Evolutionary conservation across 2,888 invertebrate genomes (phyloP).

Genomic region (Belgica antarctica): DNA sequence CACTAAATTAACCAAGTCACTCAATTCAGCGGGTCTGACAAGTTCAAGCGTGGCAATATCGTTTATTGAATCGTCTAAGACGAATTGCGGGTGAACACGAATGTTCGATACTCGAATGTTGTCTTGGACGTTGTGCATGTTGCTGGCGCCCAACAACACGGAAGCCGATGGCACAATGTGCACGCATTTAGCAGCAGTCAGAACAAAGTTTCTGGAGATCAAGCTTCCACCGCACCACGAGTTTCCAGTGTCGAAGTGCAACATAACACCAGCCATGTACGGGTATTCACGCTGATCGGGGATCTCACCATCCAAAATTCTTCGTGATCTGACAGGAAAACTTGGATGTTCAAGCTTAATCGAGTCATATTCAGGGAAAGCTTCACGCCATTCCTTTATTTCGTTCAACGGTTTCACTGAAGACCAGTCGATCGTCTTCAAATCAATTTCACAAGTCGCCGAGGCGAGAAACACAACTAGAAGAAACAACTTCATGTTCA

Average conservation of each 20-base stretch:
- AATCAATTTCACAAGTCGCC: neutral
- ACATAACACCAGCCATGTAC: neutral
- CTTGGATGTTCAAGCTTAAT: neutral
- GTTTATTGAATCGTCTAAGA: neutral
- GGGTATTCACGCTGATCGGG: neutral
- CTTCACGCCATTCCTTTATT: conserved; percentile 22
- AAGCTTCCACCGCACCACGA: conserved; percentile 24
- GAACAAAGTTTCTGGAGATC: conserved; percentile 5
- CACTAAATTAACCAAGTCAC: neutral
- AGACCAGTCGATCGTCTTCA: conserved; percentile 9
- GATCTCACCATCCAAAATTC: conserved; percentile 12
- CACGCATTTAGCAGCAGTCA: conserved; percentile 14
- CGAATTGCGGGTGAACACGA: neutral
- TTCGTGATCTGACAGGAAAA: neutral
- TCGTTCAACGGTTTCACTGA: neutral
- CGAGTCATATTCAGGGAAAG: neutral
- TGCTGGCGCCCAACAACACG: neutral
- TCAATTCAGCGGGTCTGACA: neutral
- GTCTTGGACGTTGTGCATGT: neutral
- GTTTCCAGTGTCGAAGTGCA: conserved; percentile 13
- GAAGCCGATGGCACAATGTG: neutral
- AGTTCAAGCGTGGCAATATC: conserved; percentile 23
- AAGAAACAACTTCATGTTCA: neutral
- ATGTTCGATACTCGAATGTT: neutral
- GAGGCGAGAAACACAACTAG: neutral